phyloP scores from a whole-genome alignment of 2,113 vertebrate genomes.

The Lasiurus borealis region DNA sequence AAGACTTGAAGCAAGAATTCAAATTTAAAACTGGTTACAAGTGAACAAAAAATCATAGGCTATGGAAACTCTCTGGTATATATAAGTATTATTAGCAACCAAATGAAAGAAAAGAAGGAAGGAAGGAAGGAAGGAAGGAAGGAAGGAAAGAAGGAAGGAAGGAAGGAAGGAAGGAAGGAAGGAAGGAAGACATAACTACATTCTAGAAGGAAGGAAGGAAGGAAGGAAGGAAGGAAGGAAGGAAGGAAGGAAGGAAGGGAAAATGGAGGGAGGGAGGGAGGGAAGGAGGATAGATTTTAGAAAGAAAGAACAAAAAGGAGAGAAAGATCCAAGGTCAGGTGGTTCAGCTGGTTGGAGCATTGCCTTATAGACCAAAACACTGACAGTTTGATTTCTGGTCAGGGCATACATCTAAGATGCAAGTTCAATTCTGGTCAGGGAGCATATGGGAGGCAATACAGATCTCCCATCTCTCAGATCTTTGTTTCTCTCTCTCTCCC shows the following conservation, averaged over 20 bases:
- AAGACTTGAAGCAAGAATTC: not conserved
- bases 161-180: too few species aligned
- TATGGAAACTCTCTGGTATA: not conserved
- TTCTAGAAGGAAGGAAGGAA: too few species aligned
- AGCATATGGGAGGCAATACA: too few species aligned
- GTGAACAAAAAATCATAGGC: not conserved
- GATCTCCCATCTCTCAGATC: not conserved
- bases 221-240: too few species aligned
- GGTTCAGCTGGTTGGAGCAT: not conserved
- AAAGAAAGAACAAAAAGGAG: too few species aligned
- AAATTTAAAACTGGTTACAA: not conserved
- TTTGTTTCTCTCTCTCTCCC: not conserved
- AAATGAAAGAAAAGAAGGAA: not conserved
- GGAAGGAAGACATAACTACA: too few species aligned
- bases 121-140: too few species aligned
- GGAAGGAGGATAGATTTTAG: too few species aligned
- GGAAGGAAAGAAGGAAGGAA: too few species aligned
- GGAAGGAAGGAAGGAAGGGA: rapidly evolving
- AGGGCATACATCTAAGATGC: not conserved
- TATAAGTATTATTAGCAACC: not conserved
- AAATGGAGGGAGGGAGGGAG: too few species aligned
- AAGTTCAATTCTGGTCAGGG: too few species aligned
- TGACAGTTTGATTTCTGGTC: not conserved
- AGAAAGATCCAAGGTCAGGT: not conserved
- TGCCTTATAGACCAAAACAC: not conserved